A percentile compares a stretch with the other conserved stretches of the same genome.
Conservation (phyloP, 2,888 invertebrate species). For the Nomada goodeniana region DNA sequence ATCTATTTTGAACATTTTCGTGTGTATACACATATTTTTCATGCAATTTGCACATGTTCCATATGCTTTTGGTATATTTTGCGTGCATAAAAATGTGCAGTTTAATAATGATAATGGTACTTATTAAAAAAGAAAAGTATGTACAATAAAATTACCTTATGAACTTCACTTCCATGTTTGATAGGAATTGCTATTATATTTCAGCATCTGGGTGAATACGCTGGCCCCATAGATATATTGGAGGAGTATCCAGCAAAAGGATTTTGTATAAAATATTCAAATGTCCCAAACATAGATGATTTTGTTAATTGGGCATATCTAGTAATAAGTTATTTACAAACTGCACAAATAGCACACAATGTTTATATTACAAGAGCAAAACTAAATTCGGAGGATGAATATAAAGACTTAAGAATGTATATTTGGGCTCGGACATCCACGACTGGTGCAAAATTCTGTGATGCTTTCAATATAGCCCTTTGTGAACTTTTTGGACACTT, state of each 20-base stretch:
- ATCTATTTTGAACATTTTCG: too few species aligned
- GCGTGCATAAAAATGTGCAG: too few species aligned
- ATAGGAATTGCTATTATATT: constrained; percentile 69
- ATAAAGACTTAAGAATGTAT: constrained; percentile 86
- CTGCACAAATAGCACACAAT: constrained; percentile 90
- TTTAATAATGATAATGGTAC: too few species aligned
- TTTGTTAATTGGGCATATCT: constrained; percentile 84
- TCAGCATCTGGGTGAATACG: constrained; percentile 86
- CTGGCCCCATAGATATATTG: constrained; percentile 85
- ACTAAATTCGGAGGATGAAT: constrained; percentile 67
- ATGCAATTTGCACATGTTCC: too few species aligned
- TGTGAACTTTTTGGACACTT: constrained; percentile 92
- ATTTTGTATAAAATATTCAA: constrained; percentile 88
- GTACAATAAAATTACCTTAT: too few species aligned
- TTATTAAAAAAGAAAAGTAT: too few species aligned
- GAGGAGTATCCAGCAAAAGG: constrained; percentile 88
- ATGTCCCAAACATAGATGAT: constrained; percentile 77
- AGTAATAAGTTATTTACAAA: constrained; percentile 86
- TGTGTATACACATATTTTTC: too few species aligned
- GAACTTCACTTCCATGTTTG: too few species aligned
- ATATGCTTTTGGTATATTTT: too few species aligned
- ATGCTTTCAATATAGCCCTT: constrained; percentile 89
- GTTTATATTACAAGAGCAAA: constrained; percentile 88
- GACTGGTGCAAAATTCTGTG: constrained; percentile 86
- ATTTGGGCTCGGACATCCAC: constrained; percentile 88